Evolutionary conservation across 2,888 invertebrate genomes (phyloP).

Genomic region (Tyria jacobaeae): DNA sequence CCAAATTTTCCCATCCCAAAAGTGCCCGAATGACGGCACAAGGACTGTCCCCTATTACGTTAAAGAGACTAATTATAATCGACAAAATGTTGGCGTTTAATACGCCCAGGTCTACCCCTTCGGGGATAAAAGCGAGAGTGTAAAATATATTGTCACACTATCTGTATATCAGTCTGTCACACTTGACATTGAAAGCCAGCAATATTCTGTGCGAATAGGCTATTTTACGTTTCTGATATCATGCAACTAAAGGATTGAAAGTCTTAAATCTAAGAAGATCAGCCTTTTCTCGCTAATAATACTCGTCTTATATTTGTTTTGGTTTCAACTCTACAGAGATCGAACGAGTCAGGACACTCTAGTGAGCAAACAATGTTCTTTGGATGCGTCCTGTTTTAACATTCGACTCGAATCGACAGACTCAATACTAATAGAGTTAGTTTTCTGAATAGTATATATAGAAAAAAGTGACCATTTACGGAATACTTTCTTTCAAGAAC

Average conservation of each 20-base stretch:
- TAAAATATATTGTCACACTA: neutral
- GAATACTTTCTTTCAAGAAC: neutral
- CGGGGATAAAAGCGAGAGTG: too few species aligned
- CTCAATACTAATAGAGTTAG: constrained; percentile 61
- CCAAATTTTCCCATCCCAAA: too few species aligned
- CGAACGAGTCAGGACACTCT: constrained; percentile 60
- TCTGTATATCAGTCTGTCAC: too few species aligned
- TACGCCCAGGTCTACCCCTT: too few species aligned
- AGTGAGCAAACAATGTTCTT: constrained; percentile 74
- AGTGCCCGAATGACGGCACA: too few species aligned
- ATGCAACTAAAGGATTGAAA: constrained; percentile 42
- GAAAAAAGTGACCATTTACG: neutral
- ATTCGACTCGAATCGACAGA: constrained; percentile 52
- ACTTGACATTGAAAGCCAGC: constrained; percentile 17
- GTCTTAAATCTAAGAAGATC: constrained; percentile 62
- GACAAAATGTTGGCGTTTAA: too few species aligned
- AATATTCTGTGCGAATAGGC: too few species aligned
- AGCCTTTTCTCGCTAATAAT: constrained; percentile 73
- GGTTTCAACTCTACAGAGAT: constrained; percentile 64
- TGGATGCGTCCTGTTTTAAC: constrained; percentile 63
- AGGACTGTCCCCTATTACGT: too few species aligned
- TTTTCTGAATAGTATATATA: constrained; percentile 20
- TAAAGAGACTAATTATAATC: too few species aligned
- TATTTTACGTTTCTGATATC: too few species aligned
- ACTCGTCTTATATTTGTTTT: constrained; percentile 79